Percentiles rank a stretch among this genome's conserved stretches.
phyloP scores from a whole-genome alignment of 2,113 vertebrate genomes.

The Otolemur garnettii region DNA sequence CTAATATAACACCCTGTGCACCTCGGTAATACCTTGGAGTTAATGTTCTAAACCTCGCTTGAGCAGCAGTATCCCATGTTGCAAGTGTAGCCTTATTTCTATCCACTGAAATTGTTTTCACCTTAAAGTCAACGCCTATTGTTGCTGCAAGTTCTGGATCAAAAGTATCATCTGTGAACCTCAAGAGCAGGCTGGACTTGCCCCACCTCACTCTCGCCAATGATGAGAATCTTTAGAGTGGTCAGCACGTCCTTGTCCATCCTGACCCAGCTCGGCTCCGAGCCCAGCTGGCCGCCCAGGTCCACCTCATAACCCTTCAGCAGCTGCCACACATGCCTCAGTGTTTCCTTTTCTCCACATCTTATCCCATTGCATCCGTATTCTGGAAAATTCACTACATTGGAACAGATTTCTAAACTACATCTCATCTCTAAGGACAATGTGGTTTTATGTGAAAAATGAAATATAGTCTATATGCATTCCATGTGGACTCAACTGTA shows the following conservation, averaged over 20 bases:
- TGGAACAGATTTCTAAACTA: not conserved
- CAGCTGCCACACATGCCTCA: constrained; percentile 75
- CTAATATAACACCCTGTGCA: too few species aligned
- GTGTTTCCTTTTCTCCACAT: not conserved
- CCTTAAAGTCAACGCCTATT: too few species aligned
- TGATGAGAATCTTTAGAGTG: constrained; percentile 97
- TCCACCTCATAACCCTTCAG: not conserved
- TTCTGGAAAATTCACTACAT: not conserved
- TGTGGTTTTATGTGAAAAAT: not conserved
- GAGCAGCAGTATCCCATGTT: too few species aligned
- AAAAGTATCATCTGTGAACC: too few species aligned
- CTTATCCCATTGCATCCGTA: not conserved
- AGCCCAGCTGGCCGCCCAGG: not conserved
- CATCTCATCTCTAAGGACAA: not conserved
- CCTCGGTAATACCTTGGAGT: too few species aligned
- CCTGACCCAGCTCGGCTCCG: constrained; percentile 55
- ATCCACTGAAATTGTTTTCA: too few species aligned
- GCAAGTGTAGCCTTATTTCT: too few species aligned
- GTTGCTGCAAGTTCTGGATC: too few species aligned
- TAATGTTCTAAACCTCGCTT: too few species aligned
- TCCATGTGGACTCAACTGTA: not conserved
- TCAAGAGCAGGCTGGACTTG: constrained; percentile 91
- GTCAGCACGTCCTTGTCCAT: constrained; percentile 98
- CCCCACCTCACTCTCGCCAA: constrained; percentile 97
- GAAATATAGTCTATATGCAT: not conserved